These are phyloP conservation scores for Symphodus melops DNA, from an alignment of 2,113 vertebrate species.

Conservation along the genomic window DNA sequence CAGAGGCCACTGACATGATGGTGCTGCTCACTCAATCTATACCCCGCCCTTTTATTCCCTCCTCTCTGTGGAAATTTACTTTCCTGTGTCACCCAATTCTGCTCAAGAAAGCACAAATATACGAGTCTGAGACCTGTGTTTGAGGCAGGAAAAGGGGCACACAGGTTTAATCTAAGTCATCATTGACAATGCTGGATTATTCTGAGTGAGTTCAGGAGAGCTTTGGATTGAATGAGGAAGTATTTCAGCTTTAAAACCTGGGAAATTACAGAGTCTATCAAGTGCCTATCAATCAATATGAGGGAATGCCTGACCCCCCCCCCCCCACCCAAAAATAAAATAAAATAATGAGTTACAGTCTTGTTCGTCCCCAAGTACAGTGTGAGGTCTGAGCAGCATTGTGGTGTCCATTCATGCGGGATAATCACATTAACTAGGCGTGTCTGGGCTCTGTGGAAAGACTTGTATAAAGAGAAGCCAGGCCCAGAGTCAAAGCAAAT, in stretches of 20 bases:
- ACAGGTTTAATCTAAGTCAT: constrained; percentile 29
- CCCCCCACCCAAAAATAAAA: too few species aligned
- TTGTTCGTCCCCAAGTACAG: constrained; percentile 42
- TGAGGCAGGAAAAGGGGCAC: constrained; percentile 30
- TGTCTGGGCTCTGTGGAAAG: constrained; percentile 73
- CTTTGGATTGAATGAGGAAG: constrained; percentile 1
- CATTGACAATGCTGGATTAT: constrained; percentile 10
- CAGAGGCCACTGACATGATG: constrained; percentile 74
- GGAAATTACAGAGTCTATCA: constrained; percentile 32
- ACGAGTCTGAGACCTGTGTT: constrained; percentile 11
- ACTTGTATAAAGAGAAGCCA: constrained; percentile 54
- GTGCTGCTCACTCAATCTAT: constrained; percentile 69
- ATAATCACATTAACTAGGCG: constrained; percentile 84
- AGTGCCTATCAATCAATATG: constrained; percentile 49
- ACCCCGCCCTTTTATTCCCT: constrained; percentile 76
- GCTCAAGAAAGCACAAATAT: constrained; percentile 28
- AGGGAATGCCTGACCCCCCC: too few species aligned
- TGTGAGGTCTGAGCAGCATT: constrained; percentile 69
- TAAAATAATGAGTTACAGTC: too few species aligned
- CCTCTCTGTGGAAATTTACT: constrained; percentile 70
- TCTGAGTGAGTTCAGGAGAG: constrained; percentile 4
- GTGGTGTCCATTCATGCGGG: constrained; percentile 77
- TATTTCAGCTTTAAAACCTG: not conserved
- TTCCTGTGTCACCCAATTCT: constrained; percentile 59
- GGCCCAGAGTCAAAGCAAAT: constrained; percentile 65